phyloP scores from a whole-genome alignment of 2,888 invertebrate genomes.

The Apoda limacodes region DNA sequence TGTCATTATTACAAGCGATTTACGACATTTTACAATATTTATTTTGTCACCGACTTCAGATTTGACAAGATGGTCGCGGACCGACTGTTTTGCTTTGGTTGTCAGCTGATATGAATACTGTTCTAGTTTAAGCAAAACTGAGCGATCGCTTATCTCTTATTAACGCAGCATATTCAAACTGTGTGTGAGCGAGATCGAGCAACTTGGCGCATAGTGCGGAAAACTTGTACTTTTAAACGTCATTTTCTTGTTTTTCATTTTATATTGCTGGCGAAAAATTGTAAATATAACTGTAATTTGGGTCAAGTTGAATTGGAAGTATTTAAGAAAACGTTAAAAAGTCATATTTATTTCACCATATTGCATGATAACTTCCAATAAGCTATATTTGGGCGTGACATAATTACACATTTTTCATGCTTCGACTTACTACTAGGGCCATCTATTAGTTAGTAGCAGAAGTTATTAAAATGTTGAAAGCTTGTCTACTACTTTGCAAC shows the following conservation, averaged over 20 bases:
- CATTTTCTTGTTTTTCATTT: slow-evolving; percentile 55
- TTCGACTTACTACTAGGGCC: slow-evolving; percentile 27
- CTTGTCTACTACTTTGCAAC: background rate
- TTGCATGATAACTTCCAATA: slow-evolving; percentile 35
- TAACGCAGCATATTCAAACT: slow-evolving; percentile 9
- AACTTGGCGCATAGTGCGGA: slow-evolving; percentile 35
- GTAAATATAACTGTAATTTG: slow-evolving; percentile 33
- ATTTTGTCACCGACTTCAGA: slow-evolving; percentile 66
- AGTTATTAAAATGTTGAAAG: slow-evolving; percentile 2
- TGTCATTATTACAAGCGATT: slow-evolving; percentile 59
- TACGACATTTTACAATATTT: slow-evolving; percentile 67
- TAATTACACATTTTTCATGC: slow-evolving; percentile 19
- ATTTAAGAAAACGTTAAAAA: slow-evolving; percentile 28
- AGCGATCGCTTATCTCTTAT: slow-evolving; percentile 29
- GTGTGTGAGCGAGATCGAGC: slow-evolving; percentile 32
- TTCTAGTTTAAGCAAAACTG: slow-evolving; percentile 40
- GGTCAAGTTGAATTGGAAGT: slow-evolving; percentile 51
- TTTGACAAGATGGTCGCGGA: slow-evolving; percentile 72
- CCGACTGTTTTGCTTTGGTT: slow-evolving; percentile 72
- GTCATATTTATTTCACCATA: slow-evolving; percentile 58
- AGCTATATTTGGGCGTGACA: slow-evolving; percentile 54
- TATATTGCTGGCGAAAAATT: slow-evolving; percentile 49
- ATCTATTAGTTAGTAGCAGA: too few species aligned
- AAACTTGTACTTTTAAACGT: slow-evolving; percentile 48
- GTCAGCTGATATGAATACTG: slow-evolving; percentile 69